phyloP scores from a whole-genome alignment of 1,140 invertebrate genomes.

The Branchinecta lindahli region DNA sequence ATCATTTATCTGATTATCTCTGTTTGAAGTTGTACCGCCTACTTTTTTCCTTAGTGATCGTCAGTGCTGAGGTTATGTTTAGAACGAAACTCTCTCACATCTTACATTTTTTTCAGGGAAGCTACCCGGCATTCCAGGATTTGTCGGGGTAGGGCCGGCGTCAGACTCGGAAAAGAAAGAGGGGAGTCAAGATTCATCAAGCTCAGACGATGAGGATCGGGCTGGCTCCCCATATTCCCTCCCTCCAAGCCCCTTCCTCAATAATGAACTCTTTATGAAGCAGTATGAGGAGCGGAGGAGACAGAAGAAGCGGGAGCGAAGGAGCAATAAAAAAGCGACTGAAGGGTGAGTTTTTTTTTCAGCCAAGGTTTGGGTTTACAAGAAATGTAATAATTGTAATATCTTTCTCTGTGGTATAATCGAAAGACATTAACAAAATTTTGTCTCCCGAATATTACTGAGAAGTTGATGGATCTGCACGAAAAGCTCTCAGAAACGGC shows the following conservation, averaged over 20 bases:
- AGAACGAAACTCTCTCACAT: neutral
- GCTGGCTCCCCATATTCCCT: neutral
- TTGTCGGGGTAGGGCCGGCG: neutral
- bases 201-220: neutral
- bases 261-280: neutral
- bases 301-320: neutral
- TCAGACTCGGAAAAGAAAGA: slow-evolving; percentile 5
- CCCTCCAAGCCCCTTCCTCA: neutral
- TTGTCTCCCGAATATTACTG: too few relatives aligned
- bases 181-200: neutral
- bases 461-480: too few relatives aligned
- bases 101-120: neutral
- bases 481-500: too few relatives aligned
- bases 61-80: too few relatives aligned
- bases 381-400: too few relatives aligned
- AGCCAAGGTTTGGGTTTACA: too few relatives aligned
- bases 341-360: too few relatives aligned
- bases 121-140: neutral
- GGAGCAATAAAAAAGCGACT: neutral
- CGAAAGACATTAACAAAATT: too few relatives aligned
- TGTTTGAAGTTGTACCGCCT: too few relatives aligned
- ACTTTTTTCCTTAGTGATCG: too few relatives aligned
- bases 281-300: neutral
- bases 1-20: too few relatives aligned
- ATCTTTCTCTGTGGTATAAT: too few relatives aligned